Conservation (phyloP, 2,888 invertebrate genomes). For the Pelosia muscerda region DNA sequence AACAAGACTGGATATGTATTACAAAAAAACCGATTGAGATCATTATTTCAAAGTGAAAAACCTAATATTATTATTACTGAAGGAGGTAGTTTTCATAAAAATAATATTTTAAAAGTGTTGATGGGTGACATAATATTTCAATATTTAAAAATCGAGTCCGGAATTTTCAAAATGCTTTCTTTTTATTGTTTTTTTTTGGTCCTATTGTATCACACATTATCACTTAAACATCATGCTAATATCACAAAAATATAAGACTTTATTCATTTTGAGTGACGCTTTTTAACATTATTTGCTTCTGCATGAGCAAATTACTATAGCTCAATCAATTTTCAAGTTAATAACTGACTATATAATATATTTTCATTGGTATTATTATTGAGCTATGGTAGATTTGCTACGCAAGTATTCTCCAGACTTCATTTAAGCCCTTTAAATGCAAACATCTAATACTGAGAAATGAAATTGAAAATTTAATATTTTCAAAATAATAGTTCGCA, state of each 20-base stretch:
- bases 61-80: conserved; percentile 84
- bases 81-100: conserved; percentile 77
- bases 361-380: conserved; percentile 1
- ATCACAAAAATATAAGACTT: conserved; percentile 31
- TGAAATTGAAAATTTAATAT: too few relatives aligned
- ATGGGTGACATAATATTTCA: conserved; percentile 43
- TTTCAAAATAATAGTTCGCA: neutral
- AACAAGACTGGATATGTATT: conserved; percentile 73
- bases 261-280: conserved; percentile 30
- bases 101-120: conserved; percentile 24
- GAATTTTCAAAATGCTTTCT: neutral
- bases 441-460: neutral
- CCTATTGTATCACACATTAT: conserved; percentile 49
- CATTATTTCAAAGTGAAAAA: conserved; percentile 80
- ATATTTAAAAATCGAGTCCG: neutral
- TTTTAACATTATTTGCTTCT: conserved; percentile 42
- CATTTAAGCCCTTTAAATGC: conserved; percentile 5
- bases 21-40: conserved; percentile 75
- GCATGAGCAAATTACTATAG: conserved; percentile 29
- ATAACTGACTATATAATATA: neutral
- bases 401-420: neutral
- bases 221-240: conserved; percentile 40
- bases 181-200: conserved; percentile 18
- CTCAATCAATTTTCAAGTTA: conserved; percentile 6
- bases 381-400: conserved; percentile 4